A percentile compares a stretch with the other conserved stretches of the same genome.
Conservation (phyloP, 2,113 vertebrate genomes). For the Ictidomys tridecemlineatus region DNA sequence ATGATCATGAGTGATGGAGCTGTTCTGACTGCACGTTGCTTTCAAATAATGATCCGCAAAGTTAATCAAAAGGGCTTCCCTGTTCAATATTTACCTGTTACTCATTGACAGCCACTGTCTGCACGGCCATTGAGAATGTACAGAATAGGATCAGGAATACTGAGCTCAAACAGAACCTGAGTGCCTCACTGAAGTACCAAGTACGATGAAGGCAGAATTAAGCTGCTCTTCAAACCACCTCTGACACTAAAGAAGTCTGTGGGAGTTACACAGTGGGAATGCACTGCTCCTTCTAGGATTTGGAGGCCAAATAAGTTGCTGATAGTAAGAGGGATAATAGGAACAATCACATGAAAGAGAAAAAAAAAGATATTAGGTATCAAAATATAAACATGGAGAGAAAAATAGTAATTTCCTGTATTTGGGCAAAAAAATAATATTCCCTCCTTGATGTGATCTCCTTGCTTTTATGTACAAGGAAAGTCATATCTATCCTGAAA, state of each 20-base stretch:
- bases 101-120: constrained; percentile 69
- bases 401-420: constrained; percentile 83
- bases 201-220: constrained; percentile 65
- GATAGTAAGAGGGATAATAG: constrained; percentile 39
- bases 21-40: constrained; percentile 18
- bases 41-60: constrained; percentile 72
- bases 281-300: neutral
- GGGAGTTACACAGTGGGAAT: neutral
- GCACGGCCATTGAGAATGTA: constrained; percentile 57
- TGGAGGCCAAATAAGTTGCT: constrained; percentile 64
- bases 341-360: constrained; percentile 5
- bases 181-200: constrained; percentile 50
- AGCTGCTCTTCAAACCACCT: constrained; percentile 53
- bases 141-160: constrained; percentile 59
- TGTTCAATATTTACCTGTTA: constrained; percentile 84
- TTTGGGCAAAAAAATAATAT: constrained; percentile 81
- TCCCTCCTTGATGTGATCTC: constrained; percentile 80
- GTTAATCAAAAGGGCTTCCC: constrained; percentile 75
- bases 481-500: constrained; percentile 79
- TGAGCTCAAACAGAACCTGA: constrained; percentile 73
- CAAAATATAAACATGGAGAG: constrained; percentile 71
- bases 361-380: constrained; percentile 72
- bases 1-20: constrained; percentile 58
- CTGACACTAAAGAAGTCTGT: neutral
- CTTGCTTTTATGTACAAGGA: constrained; percentile 82